Evolutionary conservation across 2,113 vertebrate genomes (phyloP), one percentile per base, ranked within the genome.

Genomic region (Eublepharis macularius): DNA sequence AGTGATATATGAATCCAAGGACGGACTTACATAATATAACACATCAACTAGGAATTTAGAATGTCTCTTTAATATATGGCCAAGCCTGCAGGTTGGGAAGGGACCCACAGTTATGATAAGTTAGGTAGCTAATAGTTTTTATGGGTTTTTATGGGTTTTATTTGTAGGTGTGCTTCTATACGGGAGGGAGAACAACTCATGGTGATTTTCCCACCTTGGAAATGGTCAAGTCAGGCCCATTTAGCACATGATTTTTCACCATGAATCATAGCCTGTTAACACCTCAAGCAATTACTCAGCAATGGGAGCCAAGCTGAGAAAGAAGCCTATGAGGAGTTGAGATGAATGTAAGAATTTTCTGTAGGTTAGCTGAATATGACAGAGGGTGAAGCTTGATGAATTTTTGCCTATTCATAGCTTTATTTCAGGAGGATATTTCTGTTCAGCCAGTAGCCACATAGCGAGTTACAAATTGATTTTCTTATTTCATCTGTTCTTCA

Each of bases 401-500:
- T 34, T 87, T 86, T 68, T 90, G 66, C 69, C 16, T 41, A 24
- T 43, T 26, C 82, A 16, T 36, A 80, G 54, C 49, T 82, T 76
- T 89, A 86, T 86, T 82, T 82, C 66, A 86, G 70, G 85, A 91
- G 75, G 78, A 54, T 76, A 65, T 73, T 89, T 82, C 24, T 85
- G 82, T 86, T 85, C 34, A 81, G 43, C 13, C 39, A 63, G 19
- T 29, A 54, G 51, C 54, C 77, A 83, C 54, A 82, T 6, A 73
- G 57, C 83, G 76, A 91, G 73, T 83, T 41, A 74, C 24, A 90
- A 87, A 93, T 54, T 12, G 39, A 92, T 80, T 90, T 90, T 70
- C 68, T 49, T 83, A 14, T 90, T 90, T 92, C 82, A 80, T 84
- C 77, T 84, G 1, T 77, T 87, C 57, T 87, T 88, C 84, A 86